Conservation (phyloP, 2,113 vertebrate genomes). For the Nothocercus julius region DNA sequence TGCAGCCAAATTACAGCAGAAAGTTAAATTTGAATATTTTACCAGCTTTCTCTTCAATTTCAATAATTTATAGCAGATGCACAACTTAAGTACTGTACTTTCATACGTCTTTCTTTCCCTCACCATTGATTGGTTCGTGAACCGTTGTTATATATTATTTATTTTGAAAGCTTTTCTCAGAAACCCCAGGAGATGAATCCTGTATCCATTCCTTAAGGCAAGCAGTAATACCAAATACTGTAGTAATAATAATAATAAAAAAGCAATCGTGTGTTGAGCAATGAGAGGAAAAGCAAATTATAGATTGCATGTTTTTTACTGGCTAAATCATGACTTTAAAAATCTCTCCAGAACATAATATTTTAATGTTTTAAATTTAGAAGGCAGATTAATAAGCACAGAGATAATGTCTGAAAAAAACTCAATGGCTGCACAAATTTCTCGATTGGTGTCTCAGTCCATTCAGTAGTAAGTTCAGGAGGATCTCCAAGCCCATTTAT, state of each 20-base stretch:
- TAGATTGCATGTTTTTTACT: neutral
- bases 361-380: neutral
- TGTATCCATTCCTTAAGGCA: conserved; percentile 49
- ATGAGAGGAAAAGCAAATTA: neutral
- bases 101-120: neutral
- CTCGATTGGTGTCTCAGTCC: neutral
- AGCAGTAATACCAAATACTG: conserved; percentile 24
- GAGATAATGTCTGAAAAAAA: neutral
- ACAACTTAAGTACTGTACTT: conserved; percentile 44
- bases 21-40: conserved; percentile 2
- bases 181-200: conserved; percentile 53
- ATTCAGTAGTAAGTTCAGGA: neutral
- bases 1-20: neutral
- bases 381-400: neutral
- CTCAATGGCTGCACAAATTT: neutral
- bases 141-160: conserved; percentile 66
- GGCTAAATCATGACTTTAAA: neutral
- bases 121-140: neutral
- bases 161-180: conserved; percentile 65
- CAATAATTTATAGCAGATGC: neutral
- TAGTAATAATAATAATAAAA: conserved; percentile 20
- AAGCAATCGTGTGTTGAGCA: neutral
- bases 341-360: neutral
- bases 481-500: neutral
- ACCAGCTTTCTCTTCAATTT: neutral